These are phyloP conservation scores for Danio choprae DNA, from an alignment of 2,797 vertebrate genomes.

Conservation along the genomic window DNA sequence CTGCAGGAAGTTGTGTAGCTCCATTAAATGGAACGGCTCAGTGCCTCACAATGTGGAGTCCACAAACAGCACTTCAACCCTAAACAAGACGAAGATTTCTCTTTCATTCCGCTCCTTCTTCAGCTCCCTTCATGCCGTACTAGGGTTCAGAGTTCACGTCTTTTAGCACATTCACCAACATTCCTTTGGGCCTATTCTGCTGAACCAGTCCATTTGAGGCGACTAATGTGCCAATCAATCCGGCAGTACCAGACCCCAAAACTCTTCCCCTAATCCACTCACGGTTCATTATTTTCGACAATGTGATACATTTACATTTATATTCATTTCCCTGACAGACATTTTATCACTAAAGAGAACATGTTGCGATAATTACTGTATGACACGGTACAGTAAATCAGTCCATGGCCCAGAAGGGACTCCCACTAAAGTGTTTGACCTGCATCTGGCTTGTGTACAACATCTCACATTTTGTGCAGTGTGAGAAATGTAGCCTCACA, in stretches of 20 bases:
- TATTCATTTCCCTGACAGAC: conserved; percentile 34
- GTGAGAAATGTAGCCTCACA: conserved; percentile 54
- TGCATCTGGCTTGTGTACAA: conserved; percentile 59
- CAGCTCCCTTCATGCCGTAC: conserved; percentile 57
- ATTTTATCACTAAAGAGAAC: conserved; percentile 35
- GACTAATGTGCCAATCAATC: conserved; percentile 59
- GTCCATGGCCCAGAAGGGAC: conserved; percentile 37
- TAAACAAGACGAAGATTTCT: conserved; percentile 69
- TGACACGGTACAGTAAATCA: conserved; percentile 41
- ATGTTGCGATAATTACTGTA: conserved; percentile 35
- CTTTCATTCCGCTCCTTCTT: conserved; percentile 62
- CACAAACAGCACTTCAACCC: conserved; percentile 74
- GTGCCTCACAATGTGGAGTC: conserved; percentile 73
- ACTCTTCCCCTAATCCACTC: conserved; percentile 3
- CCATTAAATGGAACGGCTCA: conserved; percentile 73
- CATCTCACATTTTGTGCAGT: conserved; percentile 50
- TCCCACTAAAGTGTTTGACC: conserved; percentile 45
- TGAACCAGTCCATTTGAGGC: conserved; percentile 59
- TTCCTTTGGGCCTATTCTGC: conserved; percentile 40
- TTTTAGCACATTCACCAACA: conserved; percentile 61
- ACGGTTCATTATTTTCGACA: conserved; percentile 23
- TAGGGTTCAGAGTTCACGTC: conserved; percentile 70
- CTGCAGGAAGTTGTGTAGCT: conserved; percentile 76
- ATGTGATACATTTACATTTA: conserved; percentile 17
- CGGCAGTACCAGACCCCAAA: conserved; percentile 35